Base-by-base conservation (phyloP, 2,113 vertebrate genomes). In the Cathartes aura region DNA sequence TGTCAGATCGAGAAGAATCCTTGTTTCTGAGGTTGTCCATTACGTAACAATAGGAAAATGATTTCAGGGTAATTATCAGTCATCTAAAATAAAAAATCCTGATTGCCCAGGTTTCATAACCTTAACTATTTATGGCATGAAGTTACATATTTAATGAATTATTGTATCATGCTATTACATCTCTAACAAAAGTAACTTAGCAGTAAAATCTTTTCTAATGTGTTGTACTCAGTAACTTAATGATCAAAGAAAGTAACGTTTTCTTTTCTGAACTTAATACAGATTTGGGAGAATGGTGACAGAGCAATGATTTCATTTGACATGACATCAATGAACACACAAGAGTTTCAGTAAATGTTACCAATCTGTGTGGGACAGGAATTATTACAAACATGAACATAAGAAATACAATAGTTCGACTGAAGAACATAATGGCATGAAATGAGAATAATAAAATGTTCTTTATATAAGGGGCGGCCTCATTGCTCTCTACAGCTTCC, bases 261-360 rank as follows among this genome's bases (percentile, higher is more conserved):
- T 89, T 87, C 14, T 89, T 87, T 80, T 76, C 47, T 63, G 85
- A 96, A 91, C 62, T 76, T 91, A 79, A 27, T 75, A 58, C 81
- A 93, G 83, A 60, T 87, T 87, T 76, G 24, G n/a, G 48, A 76
- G 48, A 72, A 93, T 58, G 91, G 91, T 94, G 91, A 97, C 73
- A 94, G 86, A 95, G 66, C 73, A 89, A 40, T 93, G 83, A 87
- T 95, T 95, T 95, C 66, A 75, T 87, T 96, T 96, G 87, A 87
- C 81, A 88, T 89, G n/a, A 68, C 91, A 80, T 95, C 87, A 94
- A 16, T 87, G 78, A 91, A 62, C 62, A 71, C 50, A 68, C 11
- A n/a, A n/a, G 45, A 64, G 18, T 82, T 93, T 91, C 56, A 87
- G 73, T 89, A 70, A 87, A 73, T 16, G 32, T 94, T 94, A 90